These are phyloP conservation scores for Diorhabda elongata DNA, from an alignment of 1,140 invertebrate genomes.

Conservation along the genomic window DNA sequence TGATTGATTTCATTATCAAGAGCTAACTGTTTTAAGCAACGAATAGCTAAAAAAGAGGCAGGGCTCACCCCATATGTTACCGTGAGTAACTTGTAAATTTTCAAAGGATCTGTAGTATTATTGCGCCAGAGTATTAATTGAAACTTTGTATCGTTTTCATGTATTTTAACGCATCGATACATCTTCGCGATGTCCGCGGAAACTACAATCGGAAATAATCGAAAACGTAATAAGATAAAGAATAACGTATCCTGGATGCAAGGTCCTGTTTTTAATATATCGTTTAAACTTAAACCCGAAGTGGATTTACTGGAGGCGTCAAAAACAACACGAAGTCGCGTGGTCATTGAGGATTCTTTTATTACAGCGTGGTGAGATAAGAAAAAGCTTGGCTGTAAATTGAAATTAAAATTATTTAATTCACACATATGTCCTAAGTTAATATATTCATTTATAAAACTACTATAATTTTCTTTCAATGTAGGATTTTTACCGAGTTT, in stretches of 20 bases:
- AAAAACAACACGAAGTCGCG: slow-evolving; percentile 4
- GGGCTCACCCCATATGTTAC: slow-evolving; percentile 46
- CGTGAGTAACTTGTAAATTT: slow-evolving; percentile 40
- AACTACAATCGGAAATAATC: slow-evolving; percentile 36
- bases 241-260: slow-evolving; percentile 38
- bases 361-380: not conserved
- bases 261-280: not conserved
- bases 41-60: slow-evolving; percentile 43
- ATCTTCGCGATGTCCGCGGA: slow-evolving; percentile 47
- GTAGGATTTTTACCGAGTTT: slow-evolving; percentile 10
- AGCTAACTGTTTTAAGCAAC: slow-evolving; percentile 38
- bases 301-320: not conserved
- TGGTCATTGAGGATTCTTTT: not conserved
- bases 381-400: not conserved
- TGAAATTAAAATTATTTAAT: slow-evolving; percentile 5
- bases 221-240: slow-evolving; percentile 37
- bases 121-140: slow-evolving; percentile 49
- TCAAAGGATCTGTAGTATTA: slow-evolving; percentile 26
- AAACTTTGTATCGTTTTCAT: not conserved
- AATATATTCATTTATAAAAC: slow-evolving; percentile 42
- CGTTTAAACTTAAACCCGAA: not conserved
- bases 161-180: slow-evolving; percentile 5
- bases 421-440: slow-evolving; percentile 38
- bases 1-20: slow-evolving; percentile 33
- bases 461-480: slow-evolving; percentile 22